These are phyloP conservation scores for Trichonephila clavipes DNA, from an alignment of 1,140 invertebrate genomes.

Conservation along the genomic window DNA sequence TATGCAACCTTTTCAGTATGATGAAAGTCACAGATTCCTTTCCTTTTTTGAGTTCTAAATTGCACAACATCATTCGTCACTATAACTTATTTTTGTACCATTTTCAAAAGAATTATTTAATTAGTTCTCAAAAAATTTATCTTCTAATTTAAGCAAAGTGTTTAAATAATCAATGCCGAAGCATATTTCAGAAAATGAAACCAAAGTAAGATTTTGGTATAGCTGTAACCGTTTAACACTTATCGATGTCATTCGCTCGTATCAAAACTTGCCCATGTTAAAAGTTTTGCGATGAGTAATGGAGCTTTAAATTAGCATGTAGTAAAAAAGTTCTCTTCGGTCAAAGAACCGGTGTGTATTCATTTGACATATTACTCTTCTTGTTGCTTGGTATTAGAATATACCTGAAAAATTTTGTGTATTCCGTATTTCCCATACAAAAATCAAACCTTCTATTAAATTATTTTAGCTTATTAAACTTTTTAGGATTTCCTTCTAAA, in stretches of 20 bases:
- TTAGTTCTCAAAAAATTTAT: neutral
- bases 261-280: neutral
- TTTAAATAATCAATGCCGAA: neutral
- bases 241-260: neutral
- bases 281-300: neutral
- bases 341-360: slow-evolving; percentile 16
- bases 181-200: neutral
- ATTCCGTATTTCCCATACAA: too few species aligned
- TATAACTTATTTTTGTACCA: neutral
- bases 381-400: too few species aligned
- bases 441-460: too few species aligned
- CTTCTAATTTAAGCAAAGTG: neutral
- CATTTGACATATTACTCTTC: neutral
- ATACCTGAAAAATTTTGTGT: too few species aligned
- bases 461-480: too few species aligned
- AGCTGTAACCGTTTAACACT: neutral
- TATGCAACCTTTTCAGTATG: slow-evolving; percentile 24
- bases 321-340: neutral
- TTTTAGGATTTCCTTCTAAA: too few species aligned
- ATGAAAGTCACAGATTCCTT: slow-evolving; percentile 17
- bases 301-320: neutral
- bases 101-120: neutral
- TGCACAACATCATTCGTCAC: neutral
- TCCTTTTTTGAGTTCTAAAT: neutral
- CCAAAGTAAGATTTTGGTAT: neutral